Evolutionary conservation across 2,888 invertebrate species (phyloP), one percentile per base, ranked within the genome.

Genomic region (Chrysomela aeneicollis): DNA sequence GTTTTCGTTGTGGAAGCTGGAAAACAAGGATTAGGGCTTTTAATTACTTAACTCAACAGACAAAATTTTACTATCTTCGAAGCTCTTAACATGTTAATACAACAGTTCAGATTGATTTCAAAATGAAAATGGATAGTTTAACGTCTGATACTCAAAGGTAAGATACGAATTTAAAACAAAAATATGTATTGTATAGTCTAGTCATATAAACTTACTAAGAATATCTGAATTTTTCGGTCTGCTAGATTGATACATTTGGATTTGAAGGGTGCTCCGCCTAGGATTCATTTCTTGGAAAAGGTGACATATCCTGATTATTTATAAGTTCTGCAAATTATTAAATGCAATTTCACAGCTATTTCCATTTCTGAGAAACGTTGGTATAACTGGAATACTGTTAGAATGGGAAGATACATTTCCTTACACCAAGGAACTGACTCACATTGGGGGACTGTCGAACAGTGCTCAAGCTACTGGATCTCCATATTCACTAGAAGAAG

Each of bases 341-440:
- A 61, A 15, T 55, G 30, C 54, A 66, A 69, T 59, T 70, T 81
- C 81, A 51, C 73, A 87, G 87, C 81, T 92, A 63, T 88, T 90
- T 76, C 87, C 87, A 15, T 81, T 88, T 51, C 79, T 90, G 69
- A 83, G 85, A 74, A 83, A 86, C 78, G 87, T 91, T 85, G 92
- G 94, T 19, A 92, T 91, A 0, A 94, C 93, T 1, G 95, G 95
- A 1, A 81, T 95, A 18, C 84, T 95, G 10, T 75, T 95, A 47
- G 95, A 95, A 83, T 95, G 94, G 92, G 95, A 95, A 78, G 95
- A 95, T 77, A 93, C 93, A 68, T 95, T 95, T 82, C 95, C 95
- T 0, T 95, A 92, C 80, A 84, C 83, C 5, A 88, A 86, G 52
- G 86, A 87, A 10, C 82, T 94, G 55, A 81, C 83, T 15, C 85